A percentile compares a stretch with the other conserved stretches of the same genome.
Evolutionary conservation across 2,113 vertebrate genomes (phyloP).

Genomic region (Phrynosoma blainvillii): DNA sequence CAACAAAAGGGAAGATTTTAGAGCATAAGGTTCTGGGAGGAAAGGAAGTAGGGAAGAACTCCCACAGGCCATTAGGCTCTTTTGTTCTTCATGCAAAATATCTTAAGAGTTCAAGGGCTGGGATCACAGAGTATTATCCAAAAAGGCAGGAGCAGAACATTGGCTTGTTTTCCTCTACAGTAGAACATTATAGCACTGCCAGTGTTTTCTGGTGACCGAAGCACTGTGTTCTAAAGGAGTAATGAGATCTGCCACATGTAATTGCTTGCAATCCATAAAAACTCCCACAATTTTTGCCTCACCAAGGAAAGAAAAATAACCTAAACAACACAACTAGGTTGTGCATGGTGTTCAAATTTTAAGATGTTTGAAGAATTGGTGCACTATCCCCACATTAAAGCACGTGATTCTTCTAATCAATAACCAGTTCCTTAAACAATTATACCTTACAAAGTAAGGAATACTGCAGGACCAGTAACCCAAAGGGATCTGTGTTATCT

Average conservation of each 20-base stretch:
- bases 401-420: constrained; percentile 31
- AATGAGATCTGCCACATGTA: neutral
- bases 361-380: constrained; percentile 3
- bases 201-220: constrained; percentile 19
- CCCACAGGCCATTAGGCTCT: neutral
- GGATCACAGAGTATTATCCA: neutral
- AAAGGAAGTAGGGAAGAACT: neutral
- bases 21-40: neutral
- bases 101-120: constrained; percentile 20
- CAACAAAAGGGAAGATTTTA: neutral
- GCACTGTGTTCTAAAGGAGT: constrained; percentile 12
- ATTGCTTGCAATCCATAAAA: neutral
- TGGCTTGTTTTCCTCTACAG: neutral
- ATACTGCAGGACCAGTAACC: neutral
- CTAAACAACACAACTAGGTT: neutral
- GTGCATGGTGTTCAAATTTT: constrained; percentile 30
- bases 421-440: constrained; percentile 6
- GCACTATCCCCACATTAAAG: neutral
- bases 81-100: neutral
- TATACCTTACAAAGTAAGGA: constrained; percentile 40
- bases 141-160: neutral
- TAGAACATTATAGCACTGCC: neutral
- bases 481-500: neutral
- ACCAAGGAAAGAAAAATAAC: neutral
- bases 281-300: neutral